Evolutionary conservation across 2,888 invertebrate genomes (phyloP), one percentile per base, ranked within the genome.

Genomic region (Erebia palarica): DNA sequence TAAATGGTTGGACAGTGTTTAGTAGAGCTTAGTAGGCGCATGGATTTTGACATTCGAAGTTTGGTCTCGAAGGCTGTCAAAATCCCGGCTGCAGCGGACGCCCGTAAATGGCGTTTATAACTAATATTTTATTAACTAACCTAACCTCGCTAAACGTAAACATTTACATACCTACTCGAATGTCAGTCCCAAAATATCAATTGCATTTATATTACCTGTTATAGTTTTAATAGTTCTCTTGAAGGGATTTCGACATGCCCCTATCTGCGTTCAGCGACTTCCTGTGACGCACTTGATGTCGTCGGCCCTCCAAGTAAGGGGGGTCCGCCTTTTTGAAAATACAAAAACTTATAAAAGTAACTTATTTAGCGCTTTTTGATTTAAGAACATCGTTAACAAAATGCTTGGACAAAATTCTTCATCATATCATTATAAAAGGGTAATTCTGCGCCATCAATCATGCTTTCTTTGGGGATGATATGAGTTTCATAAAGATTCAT

Each of bases 81-180:
- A 89, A 88, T 87, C 87, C 85, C 73, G 75, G 73, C 79, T 75
- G 74, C 78, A 81, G 79, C 78, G 80, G 81, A 82, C 81, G 81
- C 80, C 85, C 84, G 81, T 84, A 84, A 88, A 88, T 84, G 86
- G 83, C 79, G 76, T 85, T 90, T 90, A 90, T 90, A 90, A 89
- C 86, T 85, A 89, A 86, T 85, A 82, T 88, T 90, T 91, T 90
- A n/a, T n/a, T n/a, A n/a, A n/a, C n/a, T n/a, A n/a, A 91, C 85
- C 88, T 89, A 90, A 90, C 87, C 86, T 84, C 81, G 83, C 81
- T 89, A 86, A 89, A 87, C 87, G 85, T 88, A 89, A 27, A 88
- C 89, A 84, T 88, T 86, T 84, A 84, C 86, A 85, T 87, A 82
- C 86, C 85, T 84, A 82, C 83, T 85, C 84, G 83, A 84, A 85